Percentiles rank a stretch among this genome's conserved stretches.
Conservation (phyloP, 2,113 vertebrate genomes). For the Stegastes partitus region DNA sequence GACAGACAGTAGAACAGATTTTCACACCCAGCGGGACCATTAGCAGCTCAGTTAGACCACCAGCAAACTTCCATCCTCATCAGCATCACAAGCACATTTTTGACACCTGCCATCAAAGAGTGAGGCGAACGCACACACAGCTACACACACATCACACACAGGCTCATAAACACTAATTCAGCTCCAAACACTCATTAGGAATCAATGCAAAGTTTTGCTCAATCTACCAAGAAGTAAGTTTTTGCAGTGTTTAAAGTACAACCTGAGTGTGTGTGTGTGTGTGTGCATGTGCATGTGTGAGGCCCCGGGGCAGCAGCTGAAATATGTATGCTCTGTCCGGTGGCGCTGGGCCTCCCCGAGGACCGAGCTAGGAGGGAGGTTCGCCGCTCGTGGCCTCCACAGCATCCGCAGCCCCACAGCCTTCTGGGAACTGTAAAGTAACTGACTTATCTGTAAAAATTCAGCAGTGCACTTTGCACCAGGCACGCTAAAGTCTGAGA, state of each 20-base stretch:
- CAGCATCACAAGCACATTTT: conserved; percentile 65
- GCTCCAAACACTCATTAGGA: neutral
- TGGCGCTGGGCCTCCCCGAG: conserved; percentile 54
- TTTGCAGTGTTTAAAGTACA: neutral
- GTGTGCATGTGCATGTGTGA: conserved; percentile 21
- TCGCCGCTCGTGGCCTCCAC: no score
- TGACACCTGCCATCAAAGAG: conserved; percentile 63
- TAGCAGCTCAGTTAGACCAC: conserved; percentile 77
- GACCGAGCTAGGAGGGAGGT: conserved; percentile 43
- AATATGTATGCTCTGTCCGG: conserved; percentile 75
- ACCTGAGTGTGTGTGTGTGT: neutral
- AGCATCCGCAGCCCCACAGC: conserved; percentile 49
- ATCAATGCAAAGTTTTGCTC: neutral
- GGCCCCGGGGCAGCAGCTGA: conserved; percentile 65
- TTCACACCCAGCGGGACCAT: conserved; percentile 76
- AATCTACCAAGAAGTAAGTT: neutral
- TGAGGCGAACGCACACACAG: neutral
- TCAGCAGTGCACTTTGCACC: conserved; percentile 1
- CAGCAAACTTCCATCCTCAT: conserved; percentile 75
- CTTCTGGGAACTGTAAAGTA: conserved; percentile 53
- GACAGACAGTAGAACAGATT: conserved; percentile 79
- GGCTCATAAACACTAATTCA: neutral
- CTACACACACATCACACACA: neutral
- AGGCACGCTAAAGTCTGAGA: neutral
- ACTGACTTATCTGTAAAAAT: conserved; percentile 39